Conservation (phyloP, 2,888 invertebrate genomes). For the Gortyna flavago region DNA sequence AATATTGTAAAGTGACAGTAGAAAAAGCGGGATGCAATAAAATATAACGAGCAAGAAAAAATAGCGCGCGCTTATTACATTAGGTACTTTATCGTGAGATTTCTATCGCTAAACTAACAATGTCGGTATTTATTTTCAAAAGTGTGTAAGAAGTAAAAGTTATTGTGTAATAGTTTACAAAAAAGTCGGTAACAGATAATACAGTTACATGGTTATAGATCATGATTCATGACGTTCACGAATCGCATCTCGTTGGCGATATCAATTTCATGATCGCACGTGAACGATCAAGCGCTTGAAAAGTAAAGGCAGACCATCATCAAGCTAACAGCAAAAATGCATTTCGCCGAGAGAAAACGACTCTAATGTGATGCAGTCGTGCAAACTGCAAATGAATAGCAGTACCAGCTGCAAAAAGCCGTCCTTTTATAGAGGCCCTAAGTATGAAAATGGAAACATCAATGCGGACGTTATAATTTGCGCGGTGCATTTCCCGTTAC, state of each 20-base stretch:
- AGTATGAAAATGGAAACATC: slow-evolving; percentile 74
- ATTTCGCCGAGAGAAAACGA: slow-evolving; percentile 51
- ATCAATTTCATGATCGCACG: slow-evolving; percentile 60
- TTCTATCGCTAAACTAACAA: slow-evolving; percentile 71
- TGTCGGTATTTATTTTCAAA: slow-evolving; percentile 72
- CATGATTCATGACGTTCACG: slow-evolving; percentile 53
- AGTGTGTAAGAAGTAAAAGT: slow-evolving; percentile 70
- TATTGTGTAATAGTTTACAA: slow-evolving; percentile 64
- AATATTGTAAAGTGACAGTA: slow-evolving; percentile 42
- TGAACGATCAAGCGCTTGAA: slow-evolving; percentile 47
- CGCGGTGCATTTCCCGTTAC: slow-evolving; percentile 82
- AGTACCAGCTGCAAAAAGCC: slow-evolving; percentile 52
- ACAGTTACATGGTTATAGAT: slow-evolving; percentile 60
- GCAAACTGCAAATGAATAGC: slow-evolving; percentile 59
- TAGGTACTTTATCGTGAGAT: slow-evolving; percentile 70
- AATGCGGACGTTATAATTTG: slow-evolving; percentile 82
- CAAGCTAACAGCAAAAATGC: slow-evolving; percentile 51
- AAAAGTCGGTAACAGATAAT: slow-evolving; percentile 60
- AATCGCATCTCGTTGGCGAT: slow-evolving; percentile 50
- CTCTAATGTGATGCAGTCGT: slow-evolving; percentile 56
- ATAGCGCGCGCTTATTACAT: slow-evolving; percentile 61
- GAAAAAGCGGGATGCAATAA: slow-evolving; percentile 42
- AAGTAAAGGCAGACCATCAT: slow-evolving; percentile 39
- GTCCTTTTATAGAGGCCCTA: slow-evolving; percentile 53
- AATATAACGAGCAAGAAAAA: slow-evolving; percentile 47